phyloP scores from a whole-genome alignment of 2,888 invertebrate genomes.

The Cephus pygmeus region DNA sequence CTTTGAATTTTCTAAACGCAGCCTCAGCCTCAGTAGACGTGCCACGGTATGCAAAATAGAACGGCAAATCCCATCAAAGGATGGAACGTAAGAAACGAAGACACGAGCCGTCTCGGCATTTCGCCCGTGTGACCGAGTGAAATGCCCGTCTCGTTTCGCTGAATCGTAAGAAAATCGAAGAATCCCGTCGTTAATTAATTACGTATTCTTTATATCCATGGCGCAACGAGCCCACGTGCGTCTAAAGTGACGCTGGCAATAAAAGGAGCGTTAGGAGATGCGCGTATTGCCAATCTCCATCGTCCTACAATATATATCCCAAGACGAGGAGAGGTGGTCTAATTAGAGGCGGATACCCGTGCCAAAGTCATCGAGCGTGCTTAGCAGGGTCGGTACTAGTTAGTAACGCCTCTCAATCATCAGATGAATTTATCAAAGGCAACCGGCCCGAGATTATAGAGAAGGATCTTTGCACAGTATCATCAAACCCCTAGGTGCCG shows the following conservation, averaged over 20 bases:
- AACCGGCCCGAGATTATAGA: background rate
- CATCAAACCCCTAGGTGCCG: background rate
- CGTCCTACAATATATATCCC: background rate
- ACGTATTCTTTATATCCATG: background rate
- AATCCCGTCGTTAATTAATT: background rate
- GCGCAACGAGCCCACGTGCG: background rate
- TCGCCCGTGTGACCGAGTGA: slow-evolving; percentile 24
- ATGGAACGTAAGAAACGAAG: slow-evolving; percentile 26
- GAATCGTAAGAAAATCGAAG: background rate
- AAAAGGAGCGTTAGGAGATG: background rate
- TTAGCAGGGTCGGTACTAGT: slow-evolving; percentile 36
- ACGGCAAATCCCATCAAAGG: slow-evolving; percentile 59
- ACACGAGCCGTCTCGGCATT: slow-evolving; percentile 55
- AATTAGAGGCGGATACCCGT: slow-evolving; percentile 43
- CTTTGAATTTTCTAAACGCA: slow-evolving; percentile 21
- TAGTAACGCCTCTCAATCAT: slow-evolving; percentile 56
- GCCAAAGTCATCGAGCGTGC: slow-evolving; percentile 39
- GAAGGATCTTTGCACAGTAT: background rate
- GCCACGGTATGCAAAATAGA: slow-evolving; percentile 61
- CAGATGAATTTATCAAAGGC: slow-evolving; percentile 47
- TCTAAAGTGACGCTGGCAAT: background rate
- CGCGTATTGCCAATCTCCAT: background rate
- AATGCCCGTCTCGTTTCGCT: background rate
- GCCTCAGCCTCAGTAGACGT: background rate
- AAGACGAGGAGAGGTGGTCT: slow-evolving; percentile 27